A percentile compares a stretch with the other conserved stretches of the same genome.
These are phyloP conservation scores for Lagria hirta DNA, from an alignment of 2,888 invertebrate species.

Conservation along the genomic window DNA sequence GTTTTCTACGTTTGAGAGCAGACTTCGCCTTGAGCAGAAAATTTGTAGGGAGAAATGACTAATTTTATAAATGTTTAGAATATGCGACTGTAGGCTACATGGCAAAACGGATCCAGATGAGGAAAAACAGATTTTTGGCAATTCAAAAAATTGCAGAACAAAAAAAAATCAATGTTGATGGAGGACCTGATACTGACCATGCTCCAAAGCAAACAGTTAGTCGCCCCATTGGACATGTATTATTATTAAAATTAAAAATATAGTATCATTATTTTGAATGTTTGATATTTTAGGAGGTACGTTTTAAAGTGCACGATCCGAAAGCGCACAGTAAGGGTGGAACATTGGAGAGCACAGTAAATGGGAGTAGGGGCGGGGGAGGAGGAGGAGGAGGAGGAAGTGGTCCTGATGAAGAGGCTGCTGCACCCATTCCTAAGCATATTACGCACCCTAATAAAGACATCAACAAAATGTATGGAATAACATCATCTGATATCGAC, in stretches of 20 bases:
- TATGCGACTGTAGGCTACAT: conserved; percentile 98
- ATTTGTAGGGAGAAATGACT: too few relatives aligned
- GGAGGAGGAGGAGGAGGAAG: conserved; percentile 55
- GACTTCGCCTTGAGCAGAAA: too few relatives aligned
- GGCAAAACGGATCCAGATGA: conserved; percentile 96
- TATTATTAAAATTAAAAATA: conserved; percentile 30
- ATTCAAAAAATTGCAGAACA: conserved; percentile 91
- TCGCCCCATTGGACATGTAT: conserved; percentile 51
- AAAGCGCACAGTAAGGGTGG: conserved; percentile 93
- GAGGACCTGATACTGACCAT: conserved; percentile 72
- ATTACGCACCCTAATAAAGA: conserved; percentile 88
- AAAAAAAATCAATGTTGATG: conserved; percentile 84
- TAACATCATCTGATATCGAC: conserved; percentile 97
- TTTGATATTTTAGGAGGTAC: conserved; percentile 88
- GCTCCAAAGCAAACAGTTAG: conserved; percentile 78
- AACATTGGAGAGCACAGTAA: conserved; percentile 87
- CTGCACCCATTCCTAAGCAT: conserved; percentile 72
- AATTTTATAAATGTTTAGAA: too few relatives aligned
- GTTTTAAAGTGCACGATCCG: conserved; percentile 93
- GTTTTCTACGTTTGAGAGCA: too few relatives aligned
- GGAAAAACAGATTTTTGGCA: conserved; percentile 87
- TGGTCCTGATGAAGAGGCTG: conserved; percentile 62
- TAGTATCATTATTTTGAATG: too few relatives aligned
- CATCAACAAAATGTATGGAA: conserved; percentile 87
- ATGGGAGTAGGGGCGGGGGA: too few relatives aligned